A percentile compares a stretch with the other conserved stretches of the same genome.
These are phyloP conservation scores for Proterorhinus semilunaris DNA, from an alignment of 2,113 vertebrate species.

Conservation along the genomic window DNA sequence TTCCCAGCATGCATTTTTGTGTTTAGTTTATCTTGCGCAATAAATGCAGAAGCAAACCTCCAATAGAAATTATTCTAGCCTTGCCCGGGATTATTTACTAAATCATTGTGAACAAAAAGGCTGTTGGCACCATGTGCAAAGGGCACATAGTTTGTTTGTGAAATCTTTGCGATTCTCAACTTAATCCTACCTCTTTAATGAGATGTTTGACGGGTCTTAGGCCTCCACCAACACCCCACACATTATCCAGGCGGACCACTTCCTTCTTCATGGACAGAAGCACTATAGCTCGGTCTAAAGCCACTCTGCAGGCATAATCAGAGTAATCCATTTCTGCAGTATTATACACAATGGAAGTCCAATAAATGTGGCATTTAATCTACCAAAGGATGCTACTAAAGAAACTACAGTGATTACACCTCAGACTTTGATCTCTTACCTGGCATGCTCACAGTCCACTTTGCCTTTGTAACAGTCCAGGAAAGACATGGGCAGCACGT, in stretches of 20 bases:
- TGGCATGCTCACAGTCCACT: slow-evolving; percentile 84
- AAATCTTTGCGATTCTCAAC: not conserved
- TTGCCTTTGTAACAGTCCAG: slow-evolving; percentile 85
- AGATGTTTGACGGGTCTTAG: slow-evolving; percentile 87
- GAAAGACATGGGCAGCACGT: slow-evolving; percentile 82
- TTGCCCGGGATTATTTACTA: not conserved
- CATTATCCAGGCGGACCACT: slow-evolving; percentile 84
- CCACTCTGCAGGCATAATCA: slow-evolving; percentile 71
- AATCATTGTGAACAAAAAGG: not conserved
- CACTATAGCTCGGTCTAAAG: slow-evolving; percentile 82
- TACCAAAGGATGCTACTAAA: not conserved
- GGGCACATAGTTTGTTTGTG: not conserved
- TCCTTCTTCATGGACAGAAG: slow-evolving; percentile 82
- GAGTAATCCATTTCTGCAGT: not conserved
- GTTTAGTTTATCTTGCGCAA: slow-evolving; percentile 48
- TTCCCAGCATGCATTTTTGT: slow-evolving; percentile 54
- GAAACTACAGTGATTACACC: not conserved
- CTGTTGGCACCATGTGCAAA: not conserved
- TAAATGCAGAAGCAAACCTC: slow-evolving; percentile 16
- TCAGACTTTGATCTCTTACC: slow-evolving; percentile 65
- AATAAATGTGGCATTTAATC: not conserved
- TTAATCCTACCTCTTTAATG: slow-evolving; percentile 78
- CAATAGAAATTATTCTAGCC: not conserved
- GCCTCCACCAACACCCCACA: slow-evolving; percentile 87
- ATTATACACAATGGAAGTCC: not conserved